A percentile compares a stretch with the other conserved stretches of the same genome.
Evolutionary conservation across 2,113 vertebrate genomes (phyloP).

Genomic region (Ailuropoda melanoleuca): DNA sequence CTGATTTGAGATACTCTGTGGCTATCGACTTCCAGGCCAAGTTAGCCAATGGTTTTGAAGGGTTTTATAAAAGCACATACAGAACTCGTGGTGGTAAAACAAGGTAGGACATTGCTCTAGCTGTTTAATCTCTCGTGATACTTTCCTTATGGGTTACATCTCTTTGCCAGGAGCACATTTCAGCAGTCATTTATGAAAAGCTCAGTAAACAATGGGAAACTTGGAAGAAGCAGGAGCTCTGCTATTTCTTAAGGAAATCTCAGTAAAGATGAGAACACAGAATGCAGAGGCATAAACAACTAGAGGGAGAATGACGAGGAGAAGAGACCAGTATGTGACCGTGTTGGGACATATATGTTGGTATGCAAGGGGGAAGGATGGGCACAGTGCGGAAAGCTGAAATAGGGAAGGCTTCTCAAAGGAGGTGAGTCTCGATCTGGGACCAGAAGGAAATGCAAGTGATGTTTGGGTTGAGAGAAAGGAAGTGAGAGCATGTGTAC

Average conservation of each 20-base stretch:
- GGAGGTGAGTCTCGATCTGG: background rate
- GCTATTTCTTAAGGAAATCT: background rate
- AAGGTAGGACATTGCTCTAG: constrained; percentile 47
- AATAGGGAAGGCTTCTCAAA: background rate
- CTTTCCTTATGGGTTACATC: background rate
- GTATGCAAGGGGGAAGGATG: background rate
- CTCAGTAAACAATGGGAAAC: background rate
- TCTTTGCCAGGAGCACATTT: background rate
- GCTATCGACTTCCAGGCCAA: constrained; percentile 61
- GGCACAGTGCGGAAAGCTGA: background rate
- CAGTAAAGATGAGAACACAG: background rate
- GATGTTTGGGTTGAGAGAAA: background rate
- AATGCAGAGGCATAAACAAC: background rate
- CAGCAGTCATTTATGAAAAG: background rate
- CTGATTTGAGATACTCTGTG: constrained; percentile 40
- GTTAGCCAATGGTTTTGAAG: constrained; percentile 64
- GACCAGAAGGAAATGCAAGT: background rate
- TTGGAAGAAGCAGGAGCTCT: background rate
- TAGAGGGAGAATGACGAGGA: background rate
- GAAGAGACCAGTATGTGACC: background rate
- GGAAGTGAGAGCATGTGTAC: background rate
- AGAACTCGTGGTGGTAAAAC: constrained; percentile 56
- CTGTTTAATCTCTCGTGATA: background rate
- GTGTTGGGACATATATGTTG: background rate
- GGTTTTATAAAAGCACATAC: constrained; percentile 71